Evolutionary conservation across 2,797 vertebrate species (phyloP).

Genomic region (Xiphophorus birchmanni): DNA sequence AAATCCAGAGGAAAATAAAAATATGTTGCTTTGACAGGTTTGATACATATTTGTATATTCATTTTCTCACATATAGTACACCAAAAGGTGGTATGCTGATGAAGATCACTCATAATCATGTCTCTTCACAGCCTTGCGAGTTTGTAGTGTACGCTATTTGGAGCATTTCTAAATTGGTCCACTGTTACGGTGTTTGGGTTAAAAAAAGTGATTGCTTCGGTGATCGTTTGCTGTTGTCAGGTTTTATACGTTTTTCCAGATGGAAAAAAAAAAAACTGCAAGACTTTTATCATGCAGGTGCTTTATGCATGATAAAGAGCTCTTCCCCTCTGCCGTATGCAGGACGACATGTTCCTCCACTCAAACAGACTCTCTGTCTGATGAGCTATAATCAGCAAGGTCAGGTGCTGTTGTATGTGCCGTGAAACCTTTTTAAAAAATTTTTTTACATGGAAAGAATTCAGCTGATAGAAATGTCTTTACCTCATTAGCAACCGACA

Average conservation of each 20-base stretch:
- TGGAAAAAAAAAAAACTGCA: conserved; percentile 1
- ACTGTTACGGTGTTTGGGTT: conserved; percentile 17
- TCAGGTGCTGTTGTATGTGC: conserved; percentile 19
- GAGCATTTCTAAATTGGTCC: conserved; percentile 43
- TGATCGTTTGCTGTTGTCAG: background rate
- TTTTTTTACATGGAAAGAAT: conserved; percentile 11
- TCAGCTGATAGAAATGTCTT: conserved; percentile 6
- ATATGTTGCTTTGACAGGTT: conserved; percentile 9
- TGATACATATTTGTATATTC: conserved; percentile 4
- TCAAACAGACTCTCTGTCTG: conserved; percentile 42
- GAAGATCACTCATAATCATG: conserved; percentile 16
- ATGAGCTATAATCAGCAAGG: conserved; percentile 60
- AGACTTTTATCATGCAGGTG: conserved; percentile 16
- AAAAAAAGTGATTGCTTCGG: background rate
- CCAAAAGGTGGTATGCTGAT: conserved; percentile 8
- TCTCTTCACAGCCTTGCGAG: conserved; percentile 29
- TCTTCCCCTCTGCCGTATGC: conserved; percentile 31
- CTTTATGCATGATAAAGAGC: conserved; percentile 6
- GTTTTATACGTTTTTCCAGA: conserved; percentile 22
- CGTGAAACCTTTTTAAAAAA: background rate
- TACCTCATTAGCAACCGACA: conserved; percentile 1
- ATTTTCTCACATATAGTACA: conserved; percentile 11
- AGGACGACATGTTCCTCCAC: conserved; percentile 53
- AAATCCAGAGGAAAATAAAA: background rate
- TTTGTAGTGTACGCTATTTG: conserved; percentile 52